These are phyloP conservation scores for Campopleginae sp. DNA, from an alignment of 2,888 invertebrate genomes.

Conservation along the genomic window DNA sequence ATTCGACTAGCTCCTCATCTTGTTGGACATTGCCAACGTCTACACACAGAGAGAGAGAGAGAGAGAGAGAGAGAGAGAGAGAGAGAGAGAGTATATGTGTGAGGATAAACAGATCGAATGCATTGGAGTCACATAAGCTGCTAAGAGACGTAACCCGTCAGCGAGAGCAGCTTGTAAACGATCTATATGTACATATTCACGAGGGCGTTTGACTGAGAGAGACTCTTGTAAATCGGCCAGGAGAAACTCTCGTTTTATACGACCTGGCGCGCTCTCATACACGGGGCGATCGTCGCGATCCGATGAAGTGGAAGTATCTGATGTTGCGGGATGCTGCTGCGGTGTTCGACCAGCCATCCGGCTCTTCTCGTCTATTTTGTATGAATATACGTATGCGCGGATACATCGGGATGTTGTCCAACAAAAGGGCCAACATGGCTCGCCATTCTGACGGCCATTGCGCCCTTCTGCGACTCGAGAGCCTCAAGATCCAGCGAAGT, in stretches of 20 bases:
- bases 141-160: slow-evolving; percentile 46
- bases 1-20: slow-evolving; percentile 52
- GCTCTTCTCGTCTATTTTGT: slow-evolving; percentile 39
- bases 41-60: neutral
- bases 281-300: slow-evolving; percentile 37
- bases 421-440: slow-evolving; percentile 2
- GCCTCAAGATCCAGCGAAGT: slow-evolving; percentile 37
- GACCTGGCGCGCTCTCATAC: slow-evolving; percentile 27
- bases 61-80: neutral
- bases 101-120: slow-evolving; percentile 16
- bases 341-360: slow-evolving; percentile 51
- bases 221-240: slow-evolving; percentile 38
- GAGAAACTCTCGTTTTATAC: slow-evolving; percentile 39
- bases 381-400: slow-evolving; percentile 7
- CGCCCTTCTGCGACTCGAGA: neutral
- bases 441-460: neutral
- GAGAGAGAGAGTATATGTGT: neutral
- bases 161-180: slow-evolving; percentile 43
- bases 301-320: slow-evolving; percentile 51
- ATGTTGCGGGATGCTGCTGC: slow-evolving; percentile 41
- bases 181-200: slow-evolving; percentile 38
- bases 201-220: slow-evolving; percentile 17
- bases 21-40: slow-evolving; percentile 37
- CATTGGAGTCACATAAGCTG: slow-evolving; percentile 44
- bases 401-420: neutral